Percentiles rank a stretch among this genome's conserved stretches.
Evolutionary conservation across 2,113 vertebrate species (phyloP).

Genomic region (Eublepharis macularius): DNA sequence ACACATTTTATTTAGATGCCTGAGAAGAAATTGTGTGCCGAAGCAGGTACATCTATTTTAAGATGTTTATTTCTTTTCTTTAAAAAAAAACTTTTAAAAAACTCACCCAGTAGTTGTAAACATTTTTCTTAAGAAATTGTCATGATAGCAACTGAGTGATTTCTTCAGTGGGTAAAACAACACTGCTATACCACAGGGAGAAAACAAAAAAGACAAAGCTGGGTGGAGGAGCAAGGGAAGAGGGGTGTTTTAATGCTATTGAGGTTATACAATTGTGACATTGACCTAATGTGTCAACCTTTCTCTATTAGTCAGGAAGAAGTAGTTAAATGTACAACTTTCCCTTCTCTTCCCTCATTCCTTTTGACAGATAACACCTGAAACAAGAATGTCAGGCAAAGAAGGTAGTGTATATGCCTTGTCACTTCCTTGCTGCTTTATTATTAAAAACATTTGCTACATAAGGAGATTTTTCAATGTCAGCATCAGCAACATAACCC

Average conservation of each 20-base stretch:
- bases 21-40: background rate
- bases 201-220: background rate
- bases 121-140: background rate
- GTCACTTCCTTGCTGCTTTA: background rate
- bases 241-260: background rate
- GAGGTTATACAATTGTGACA: background rate
- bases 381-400: conserved; percentile 19
- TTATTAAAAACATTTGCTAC: background rate
- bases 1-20: background rate
- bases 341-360: conserved; percentile 17
- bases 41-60: background rate
- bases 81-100: background rate
- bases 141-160: conserved; percentile 7
- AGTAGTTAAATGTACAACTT: conserved; percentile 11
- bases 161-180: background rate
- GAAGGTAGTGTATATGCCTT: background rate
- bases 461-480: conserved; percentile 12
- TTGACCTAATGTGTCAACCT: background rate
- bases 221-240: background rate
- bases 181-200: background rate
- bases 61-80: background rate
- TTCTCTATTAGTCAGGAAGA: background rate
- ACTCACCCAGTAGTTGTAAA: background rate
- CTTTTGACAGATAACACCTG: conserved; percentile 26
- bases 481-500: background rate